Evolutionary conservation across 2,888 invertebrate species (phyloP).

Genomic region (Epinotia bilunana): DNA sequence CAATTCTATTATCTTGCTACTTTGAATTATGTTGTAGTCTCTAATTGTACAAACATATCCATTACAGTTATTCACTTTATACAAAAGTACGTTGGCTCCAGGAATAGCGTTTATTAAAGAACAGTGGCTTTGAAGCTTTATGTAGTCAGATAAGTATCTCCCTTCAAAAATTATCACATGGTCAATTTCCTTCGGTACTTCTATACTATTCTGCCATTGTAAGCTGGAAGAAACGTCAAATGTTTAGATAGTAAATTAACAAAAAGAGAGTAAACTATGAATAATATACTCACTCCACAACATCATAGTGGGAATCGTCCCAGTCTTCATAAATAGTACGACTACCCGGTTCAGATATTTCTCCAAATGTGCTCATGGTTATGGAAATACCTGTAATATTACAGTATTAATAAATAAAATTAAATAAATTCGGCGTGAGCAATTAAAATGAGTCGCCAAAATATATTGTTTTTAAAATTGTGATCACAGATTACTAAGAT

Average conservation of each 20-base stretch:
- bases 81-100: conserved; percentile 66
- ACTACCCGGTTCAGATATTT: conserved; percentile 74
- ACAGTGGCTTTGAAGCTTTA: conserved; percentile 57
- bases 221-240: conserved; percentile 61
- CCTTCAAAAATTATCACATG: conserved; percentile 73
- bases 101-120: conserved; percentile 62
- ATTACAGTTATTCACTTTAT: conserved; percentile 56
- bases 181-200: conserved; percentile 59
- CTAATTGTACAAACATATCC: conserved; percentile 68
- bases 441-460: conserved; percentile 25
- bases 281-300: conserved; percentile 54
- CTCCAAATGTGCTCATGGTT: conserved; percentile 71
- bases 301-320: conserved; percentile 65
- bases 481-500: no score
- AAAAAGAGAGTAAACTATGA: background rate
- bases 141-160: conserved; percentile 66
- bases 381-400: background rate
- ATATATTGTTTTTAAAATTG: background rate
- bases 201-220: conserved; percentile 58
- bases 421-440: background rate
- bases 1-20: conserved; percentile 71
- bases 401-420: conserved; percentile 2
- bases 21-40: conserved; percentile 69
- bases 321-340: conserved; percentile 78
- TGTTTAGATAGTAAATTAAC: conserved; percentile 33